Evolutionary conservation across 2,888 invertebrate genomes (phyloP), one percentile per base, ranked within the genome.

Genomic region (Nemotelus nigrinus): DNA sequence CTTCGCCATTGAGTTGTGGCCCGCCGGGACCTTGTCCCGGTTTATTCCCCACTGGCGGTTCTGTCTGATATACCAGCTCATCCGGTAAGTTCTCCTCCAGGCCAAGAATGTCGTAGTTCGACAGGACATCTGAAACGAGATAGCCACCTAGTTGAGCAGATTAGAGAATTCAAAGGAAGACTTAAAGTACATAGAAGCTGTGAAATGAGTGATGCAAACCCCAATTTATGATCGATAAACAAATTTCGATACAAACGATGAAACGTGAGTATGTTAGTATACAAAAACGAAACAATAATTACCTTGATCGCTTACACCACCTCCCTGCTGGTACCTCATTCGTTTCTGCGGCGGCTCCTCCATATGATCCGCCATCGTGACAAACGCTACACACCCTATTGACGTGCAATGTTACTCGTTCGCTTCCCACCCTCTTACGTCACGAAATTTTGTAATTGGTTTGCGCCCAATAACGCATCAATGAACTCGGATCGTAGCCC

Each of bases 331-430:
- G 79, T 78, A 80, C 90, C 97, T 97, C 87, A 93, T 94, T 92
- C 97, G 93, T 93, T 97, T 97, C 88, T 93, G 96, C 89, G 97
- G 96, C 92, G 96, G 97, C 90, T 96, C 96, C 90, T 96, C 96
- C 89, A 95, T 92, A 90, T 95, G 95, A 92, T 97, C 97, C 90
- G 96, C 96, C 97, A 97, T 97, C 89, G 89, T 89, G 78, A 50
- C 77, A 48, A 47, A 2, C 45, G 65, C 65, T 47, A 43, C 7
- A 41, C 25, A 25, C 25, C 41, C 44, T 4, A 5, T n/a, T 63
- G 65, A 65, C 25, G 65, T n/a, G 45, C 41, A 65, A 50, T 44
- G 41, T 55, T 55, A 25, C 58, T 25, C 71, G 58, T 58, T 47
- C 45, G 43, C 58, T 60, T 60, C 43, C 57, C 3, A 39, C 8